Percentiles rank a stretch among this genome's conserved stretches.
These are phyloP conservation scores for Lepisosteus osseus DNA, from an alignment of 2,113 vertebrate genomes.

Conservation along the genomic window DNA sequence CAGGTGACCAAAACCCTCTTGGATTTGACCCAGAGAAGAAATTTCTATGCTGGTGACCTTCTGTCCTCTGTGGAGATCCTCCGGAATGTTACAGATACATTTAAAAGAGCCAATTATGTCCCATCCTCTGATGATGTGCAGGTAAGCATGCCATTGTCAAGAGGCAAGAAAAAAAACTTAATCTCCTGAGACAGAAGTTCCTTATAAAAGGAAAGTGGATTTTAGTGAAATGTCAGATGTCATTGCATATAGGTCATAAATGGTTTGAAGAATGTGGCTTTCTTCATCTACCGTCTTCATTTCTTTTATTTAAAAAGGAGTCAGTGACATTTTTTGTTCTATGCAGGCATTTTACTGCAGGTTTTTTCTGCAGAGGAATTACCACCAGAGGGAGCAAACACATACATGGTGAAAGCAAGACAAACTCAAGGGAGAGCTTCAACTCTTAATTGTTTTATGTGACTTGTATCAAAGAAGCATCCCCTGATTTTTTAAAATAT, in stretches of 20 bases:
- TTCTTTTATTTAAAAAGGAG: too few species aligned
- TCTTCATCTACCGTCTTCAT: too few species aligned
- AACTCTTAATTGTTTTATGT: slow-evolving; percentile 48
- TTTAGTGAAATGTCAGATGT: too few species aligned
- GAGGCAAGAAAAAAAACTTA: too few species aligned
- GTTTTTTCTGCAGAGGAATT: slow-evolving; percentile 66
- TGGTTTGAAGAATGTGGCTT: too few species aligned
- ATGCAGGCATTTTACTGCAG: slow-evolving; percentile 56
- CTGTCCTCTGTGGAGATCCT: slow-evolving; percentile 96
- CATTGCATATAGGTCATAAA: too few species aligned
- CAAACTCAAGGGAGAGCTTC: slow-evolving; percentile 50
- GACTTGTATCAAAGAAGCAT: slow-evolving; percentile 56
- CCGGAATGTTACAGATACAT: slow-evolving; percentile 95
- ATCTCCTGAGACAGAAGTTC: too few species aligned
- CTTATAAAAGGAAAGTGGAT: too few species aligned
- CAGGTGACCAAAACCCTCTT: slow-evolving; percentile 94
- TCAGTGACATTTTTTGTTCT: too few species aligned
- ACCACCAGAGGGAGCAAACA: slow-evolving; percentile 78
- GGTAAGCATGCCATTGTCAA: slow-evolving; percentile 58
- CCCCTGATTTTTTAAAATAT: slow-evolving; percentile 4
- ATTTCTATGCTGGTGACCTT: slow-evolving; percentile 95
- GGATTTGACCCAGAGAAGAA: slow-evolving; percentile 95
- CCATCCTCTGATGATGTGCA: slow-evolving; percentile 96
- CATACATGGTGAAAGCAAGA: slow-evolving; percentile 71
- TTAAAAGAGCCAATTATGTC: slow-evolving; percentile 93